A percentile compares a stretch with the other conserved stretches of the same genome.
phyloP scores from a whole-genome alignment of 1,140 invertebrate species.

The Nixonia krombeini region DNA sequence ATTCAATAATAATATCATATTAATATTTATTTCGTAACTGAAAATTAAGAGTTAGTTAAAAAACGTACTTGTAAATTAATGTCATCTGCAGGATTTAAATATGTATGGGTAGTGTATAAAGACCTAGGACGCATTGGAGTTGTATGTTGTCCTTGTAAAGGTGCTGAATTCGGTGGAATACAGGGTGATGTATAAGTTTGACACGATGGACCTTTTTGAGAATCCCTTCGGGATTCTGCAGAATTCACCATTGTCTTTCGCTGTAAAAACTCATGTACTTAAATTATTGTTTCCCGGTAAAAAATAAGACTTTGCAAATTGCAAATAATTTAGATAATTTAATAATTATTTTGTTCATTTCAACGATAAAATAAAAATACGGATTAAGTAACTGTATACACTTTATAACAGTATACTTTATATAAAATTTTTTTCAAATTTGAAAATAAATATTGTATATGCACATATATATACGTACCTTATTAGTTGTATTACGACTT shows the following conservation, averaged over 20 bases:
- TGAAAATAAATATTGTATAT: not conserved
- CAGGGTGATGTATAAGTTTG: constrained; percentile 34
- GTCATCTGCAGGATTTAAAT: constrained; percentile 57
- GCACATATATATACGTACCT: constrained; percentile 38
- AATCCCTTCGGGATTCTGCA: constrained; percentile 54
- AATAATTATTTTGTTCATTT: too few relatives aligned
- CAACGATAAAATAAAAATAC: too few relatives aligned
- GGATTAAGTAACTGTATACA: too few relatives aligned
- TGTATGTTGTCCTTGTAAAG: constrained; percentile 47
- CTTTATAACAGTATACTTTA: too few relatives aligned
- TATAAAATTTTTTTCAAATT: too few relatives aligned
- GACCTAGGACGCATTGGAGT: constrained; percentile 59
- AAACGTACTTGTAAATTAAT: constrained; percentile 5
- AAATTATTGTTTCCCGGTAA: too few relatives aligned
- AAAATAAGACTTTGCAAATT: too few relatives aligned
- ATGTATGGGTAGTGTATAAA: constrained; percentile 62
- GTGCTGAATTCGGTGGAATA: constrained; percentile 27
- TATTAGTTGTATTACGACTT: constrained; percentile 49
- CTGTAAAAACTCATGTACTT: too few relatives aligned
- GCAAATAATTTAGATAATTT: too few relatives aligned
- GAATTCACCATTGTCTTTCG: constrained; percentile 50
- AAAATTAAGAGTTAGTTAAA: too few relatives aligned
- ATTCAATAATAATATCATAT: too few relatives aligned
- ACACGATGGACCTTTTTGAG: constrained; percentile 53
- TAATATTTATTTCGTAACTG: too few relatives aligned